These are phyloP conservation scores for Drosophila bocqueti DNA, from an alignment of 1,140 invertebrate species.

Conservation along the genomic window DNA sequence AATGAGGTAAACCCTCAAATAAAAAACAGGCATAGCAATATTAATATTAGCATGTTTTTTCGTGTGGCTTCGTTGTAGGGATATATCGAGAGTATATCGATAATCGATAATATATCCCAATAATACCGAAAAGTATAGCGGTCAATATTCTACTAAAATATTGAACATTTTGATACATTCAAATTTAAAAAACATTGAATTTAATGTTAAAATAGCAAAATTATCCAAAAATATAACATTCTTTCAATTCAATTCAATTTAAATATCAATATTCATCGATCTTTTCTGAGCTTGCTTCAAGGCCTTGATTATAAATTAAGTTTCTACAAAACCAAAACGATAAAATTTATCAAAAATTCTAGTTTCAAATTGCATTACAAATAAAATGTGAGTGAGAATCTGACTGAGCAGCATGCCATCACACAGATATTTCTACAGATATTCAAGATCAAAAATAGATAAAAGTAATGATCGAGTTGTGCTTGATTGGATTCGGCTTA, in stretches of 20 bases:
- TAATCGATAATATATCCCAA: not conserved
- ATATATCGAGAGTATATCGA: not conserved
- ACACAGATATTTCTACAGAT: constrained; percentile 12
- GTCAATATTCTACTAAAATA: no score
- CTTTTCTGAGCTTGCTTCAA: not conserved
- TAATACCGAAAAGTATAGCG: not conserved
- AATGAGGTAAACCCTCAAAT: not conserved
- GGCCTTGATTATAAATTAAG: not conserved
- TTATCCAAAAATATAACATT: no score
- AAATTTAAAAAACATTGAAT: no score
- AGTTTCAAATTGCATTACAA: constrained; percentile 1
- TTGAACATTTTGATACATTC: no score
- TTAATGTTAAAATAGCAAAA: no score
- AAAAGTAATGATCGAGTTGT: constrained; percentile 8
- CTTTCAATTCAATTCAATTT: no score
- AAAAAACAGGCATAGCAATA: not conserved
- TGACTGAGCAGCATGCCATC: constrained; percentile 29
- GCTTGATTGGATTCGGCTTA: constrained; percentile 34
- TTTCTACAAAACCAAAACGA: constrained; percentile 15
- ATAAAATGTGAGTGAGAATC: constrained; percentile 1
- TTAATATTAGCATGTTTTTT: not conserved
- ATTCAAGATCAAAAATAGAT: constrained; percentile 10
- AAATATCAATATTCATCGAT: no score
- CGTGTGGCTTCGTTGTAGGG: not conserved
- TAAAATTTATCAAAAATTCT: constrained; percentile 7